phyloP scores from a whole-genome alignment of 92 coral and sea anemone genomes.

The Bergia puertoricense region DNA sequence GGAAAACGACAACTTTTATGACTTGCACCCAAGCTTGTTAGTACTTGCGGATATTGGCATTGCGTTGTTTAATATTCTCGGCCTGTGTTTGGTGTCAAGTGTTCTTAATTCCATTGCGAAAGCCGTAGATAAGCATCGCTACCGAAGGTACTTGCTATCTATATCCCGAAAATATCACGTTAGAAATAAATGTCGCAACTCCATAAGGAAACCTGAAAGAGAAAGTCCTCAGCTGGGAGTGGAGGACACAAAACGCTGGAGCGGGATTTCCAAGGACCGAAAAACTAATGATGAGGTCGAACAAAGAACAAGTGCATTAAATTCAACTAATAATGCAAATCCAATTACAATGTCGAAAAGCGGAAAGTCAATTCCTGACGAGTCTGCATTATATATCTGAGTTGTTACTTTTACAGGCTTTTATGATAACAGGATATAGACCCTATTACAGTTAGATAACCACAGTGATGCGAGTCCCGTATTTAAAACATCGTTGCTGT shows the following conservation, averaged over 20 bases:
- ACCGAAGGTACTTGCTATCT: slow-evolving; percentile 15
- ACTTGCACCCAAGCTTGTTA: background rate
- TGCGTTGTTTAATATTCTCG: background rate
- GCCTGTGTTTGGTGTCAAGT: slow-evolving; percentile 50
- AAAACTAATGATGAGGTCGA: background rate
- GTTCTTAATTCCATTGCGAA: slow-evolving; percentile 47
- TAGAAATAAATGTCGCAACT: background rate
- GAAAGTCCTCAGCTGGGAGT: background rate
- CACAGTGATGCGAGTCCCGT: too few species aligned
- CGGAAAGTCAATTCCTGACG: background rate
- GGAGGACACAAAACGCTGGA: background rate
- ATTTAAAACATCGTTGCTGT: too few species aligned
- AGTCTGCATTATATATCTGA: background rate
- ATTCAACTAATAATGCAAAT: background rate
- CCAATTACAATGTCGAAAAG: background rate
- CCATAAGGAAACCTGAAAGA: background rate
- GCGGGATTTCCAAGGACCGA: background rate
- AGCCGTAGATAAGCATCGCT: slow-evolving; percentile 30
- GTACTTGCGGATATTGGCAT: background rate
- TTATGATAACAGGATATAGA: too few species aligned
- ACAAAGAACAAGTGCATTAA: background rate
- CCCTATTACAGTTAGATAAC: too few species aligned
- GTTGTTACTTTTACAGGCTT: too few species aligned
- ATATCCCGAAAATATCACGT: background rate
- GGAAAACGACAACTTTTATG: too few species aligned